Base-by-base conservation (phyloP, 2,797 vertebrate species). In the Falco biarmicus region DNA sequence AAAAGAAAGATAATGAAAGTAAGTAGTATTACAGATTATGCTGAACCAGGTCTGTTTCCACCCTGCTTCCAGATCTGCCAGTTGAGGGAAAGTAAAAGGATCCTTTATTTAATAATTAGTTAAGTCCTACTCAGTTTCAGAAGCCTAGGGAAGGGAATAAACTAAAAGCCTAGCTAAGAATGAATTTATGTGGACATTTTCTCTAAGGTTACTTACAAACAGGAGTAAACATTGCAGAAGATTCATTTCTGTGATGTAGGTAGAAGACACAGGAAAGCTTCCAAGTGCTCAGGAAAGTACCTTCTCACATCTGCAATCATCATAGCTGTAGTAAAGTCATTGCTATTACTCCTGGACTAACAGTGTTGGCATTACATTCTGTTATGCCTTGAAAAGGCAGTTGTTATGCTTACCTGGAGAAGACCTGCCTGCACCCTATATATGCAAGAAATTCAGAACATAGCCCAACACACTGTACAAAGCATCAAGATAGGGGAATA, bases 31-130 rank as follows among this genome's bases (percentile, higher is more conserved):
- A 65, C 25, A 54, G 65, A 81, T 81, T 71, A 47, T 34, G 89
- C 53, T 84, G 68, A 95, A n/a, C 18, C 57, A 76, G 80, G 28
- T 65, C 60, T 89, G 51, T 84, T 96, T 96, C 59, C 53, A 87
- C 39, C 91, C 73, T 64, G 48, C 84, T 90, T 90, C 70, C 73
- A 97, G 91, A 95, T 64, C 63, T 91, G n/a, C 34, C 95, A 97
- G 20, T 48, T 65, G 59, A 96, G 57, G 45, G 61, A 76, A 88
- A 75, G 28, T 53, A 90, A 94, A 90, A 32, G 25, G 15, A 54
- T 81, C 45, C 50, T 80, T 97, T 90, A 91, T 91, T 91, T 92
- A 90, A 91, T 48, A 88, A 73, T 66, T 80, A 76, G 24, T 68
- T 91, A 94, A 69, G 8, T 77, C 54, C 76, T 93, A 95, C 87